Conservation (phyloP, 1,140 invertebrate species). For the Stegodyphus mimosarum region DNA sequence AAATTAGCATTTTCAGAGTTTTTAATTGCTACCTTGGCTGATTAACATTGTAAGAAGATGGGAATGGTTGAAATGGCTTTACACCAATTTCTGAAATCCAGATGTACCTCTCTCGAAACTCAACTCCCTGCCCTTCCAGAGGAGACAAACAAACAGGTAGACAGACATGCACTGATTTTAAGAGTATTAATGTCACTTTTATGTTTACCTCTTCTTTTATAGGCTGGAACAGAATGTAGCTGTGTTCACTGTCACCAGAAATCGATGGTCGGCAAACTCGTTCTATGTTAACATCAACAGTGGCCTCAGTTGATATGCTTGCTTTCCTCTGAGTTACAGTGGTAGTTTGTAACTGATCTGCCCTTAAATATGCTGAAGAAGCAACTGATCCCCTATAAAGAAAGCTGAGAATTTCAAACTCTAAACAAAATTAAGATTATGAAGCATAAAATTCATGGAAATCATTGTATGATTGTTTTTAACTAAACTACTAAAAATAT, state of each 20-base stretch:
- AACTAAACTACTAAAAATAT: too few species aligned
- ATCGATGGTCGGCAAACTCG: conserved; percentile 22
- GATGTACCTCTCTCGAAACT: too few species aligned
- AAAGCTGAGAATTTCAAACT: background rate
- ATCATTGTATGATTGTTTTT: too few species aligned
- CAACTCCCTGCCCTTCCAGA: too few species aligned
- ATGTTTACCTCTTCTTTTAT: conserved; percentile 49
- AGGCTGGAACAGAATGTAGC: conserved; percentile 45
- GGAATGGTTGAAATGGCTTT: too few species aligned
- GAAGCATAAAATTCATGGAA: background rate
- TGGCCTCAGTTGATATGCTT: background rate
- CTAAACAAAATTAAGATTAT: background rate
- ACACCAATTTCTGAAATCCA: too few species aligned
- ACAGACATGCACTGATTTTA: too few species aligned
- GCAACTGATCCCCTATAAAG: conserved; percentile 14
- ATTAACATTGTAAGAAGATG: too few species aligned
- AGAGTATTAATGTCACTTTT: background rate
- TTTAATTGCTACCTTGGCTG: too few species aligned
- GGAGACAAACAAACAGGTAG: too few species aligned
- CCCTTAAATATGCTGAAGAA: conserved; percentile 37
- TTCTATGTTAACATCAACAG: conserved; percentile 21
- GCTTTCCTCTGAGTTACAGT: background rate
- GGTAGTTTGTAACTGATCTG: conserved; percentile 22
- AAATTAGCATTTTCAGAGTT: too few species aligned
- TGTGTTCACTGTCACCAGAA: conserved; percentile 36